Percentiles rank a stretch among this genome's conserved stretches.
These are phyloP conservation scores for Phasia obesa DNA, from an alignment of 2,888 invertebrate genomes.

Conservation along the genomic window DNA sequence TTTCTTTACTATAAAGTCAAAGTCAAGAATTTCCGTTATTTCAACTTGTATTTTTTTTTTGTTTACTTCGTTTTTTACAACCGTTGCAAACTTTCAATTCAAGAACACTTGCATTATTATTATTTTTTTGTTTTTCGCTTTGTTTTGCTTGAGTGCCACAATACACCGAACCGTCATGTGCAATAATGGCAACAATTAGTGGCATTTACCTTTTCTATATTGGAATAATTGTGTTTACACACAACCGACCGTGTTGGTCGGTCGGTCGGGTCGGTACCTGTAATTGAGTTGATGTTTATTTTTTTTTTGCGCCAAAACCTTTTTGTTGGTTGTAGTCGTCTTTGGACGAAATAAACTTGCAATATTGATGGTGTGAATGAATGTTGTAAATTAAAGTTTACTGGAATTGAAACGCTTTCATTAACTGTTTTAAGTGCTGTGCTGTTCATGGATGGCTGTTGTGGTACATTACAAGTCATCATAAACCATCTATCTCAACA, in stretches of 20 bases:
- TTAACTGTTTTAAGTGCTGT: constrained; percentile 55
- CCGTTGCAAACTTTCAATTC: constrained; percentile 53
- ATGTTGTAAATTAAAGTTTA: constrained; percentile 10
- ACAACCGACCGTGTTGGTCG: too few species aligned
- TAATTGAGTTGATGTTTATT: constrained; percentile 11
- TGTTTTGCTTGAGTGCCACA: constrained; percentile 1
- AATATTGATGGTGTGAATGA: constrained; percentile 17
- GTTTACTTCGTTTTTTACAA: constrained; percentile 28
- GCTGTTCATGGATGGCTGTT: constrained; percentile 28
- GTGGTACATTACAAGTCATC: constrained; percentile 9
- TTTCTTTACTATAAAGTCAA: constrained; percentile 44
- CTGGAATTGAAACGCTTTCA: constrained; percentile 48
- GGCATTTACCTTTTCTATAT: constrained; percentile 57
- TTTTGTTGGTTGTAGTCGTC: background rate
- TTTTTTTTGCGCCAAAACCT: constrained; percentile 4
- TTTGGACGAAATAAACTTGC: background rate
- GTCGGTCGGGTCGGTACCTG: too few species aligned
- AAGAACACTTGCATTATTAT: constrained; percentile 44
- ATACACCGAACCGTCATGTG: constrained; percentile 47
- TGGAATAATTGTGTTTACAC: background rate
- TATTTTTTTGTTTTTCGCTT: background rate
- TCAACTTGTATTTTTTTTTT: constrained; percentile 38
- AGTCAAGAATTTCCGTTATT: constrained; percentile 65
- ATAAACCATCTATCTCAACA: constrained; percentile 30
- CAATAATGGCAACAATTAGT: constrained; percentile 66